Evolutionary conservation across 2,888 invertebrate species (phyloP).

Genomic region (Capitulum mitella): DNA sequence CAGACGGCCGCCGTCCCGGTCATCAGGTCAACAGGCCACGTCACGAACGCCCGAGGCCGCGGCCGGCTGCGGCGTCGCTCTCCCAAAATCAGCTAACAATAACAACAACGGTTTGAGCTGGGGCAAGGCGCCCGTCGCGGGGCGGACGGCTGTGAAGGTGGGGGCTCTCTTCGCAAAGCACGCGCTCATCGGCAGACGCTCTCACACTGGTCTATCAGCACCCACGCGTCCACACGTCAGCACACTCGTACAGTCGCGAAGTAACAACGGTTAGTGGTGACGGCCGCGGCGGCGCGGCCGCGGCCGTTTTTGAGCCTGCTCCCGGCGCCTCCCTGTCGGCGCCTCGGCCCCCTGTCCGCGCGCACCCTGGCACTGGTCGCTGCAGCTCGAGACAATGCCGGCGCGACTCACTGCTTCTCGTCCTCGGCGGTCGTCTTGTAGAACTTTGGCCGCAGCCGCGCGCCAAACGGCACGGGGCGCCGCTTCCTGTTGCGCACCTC

Average conservation of each 20-base stretch:
- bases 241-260: neutral
- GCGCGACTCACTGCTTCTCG: neutral
- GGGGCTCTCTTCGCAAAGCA: too few relatives aligned
- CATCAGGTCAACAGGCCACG: too few relatives aligned
- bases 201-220: too few relatives aligned
- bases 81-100: neutral
- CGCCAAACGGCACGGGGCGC: constrained; percentile 9
- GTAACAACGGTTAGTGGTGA: constrained; percentile 17
- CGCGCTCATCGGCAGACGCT: too few relatives aligned
- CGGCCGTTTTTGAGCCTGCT: too few relatives aligned
- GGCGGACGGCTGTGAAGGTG: too few relatives aligned
- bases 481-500: neutral
- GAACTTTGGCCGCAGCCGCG: constrained; percentile 24
- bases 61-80: too few relatives aligned
- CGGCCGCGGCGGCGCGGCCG: neutral
- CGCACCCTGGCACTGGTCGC: neutral
- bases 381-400: neutral
- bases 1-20: too few relatives aligned
- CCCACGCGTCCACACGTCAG: too few relatives aligned
- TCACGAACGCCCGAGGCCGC: too few relatives aligned
- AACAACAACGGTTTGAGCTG: neutral
- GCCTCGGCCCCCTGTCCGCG: neutral
- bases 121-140: too few relatives aligned
- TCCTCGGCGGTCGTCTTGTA: neutral
- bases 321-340: too few relatives aligned